A percentile compares a stretch with the other conserved stretches of the same genome.
Conservation (phyloP, 2,888 invertebrate species). For the Drosophila pegasa region DNA sequence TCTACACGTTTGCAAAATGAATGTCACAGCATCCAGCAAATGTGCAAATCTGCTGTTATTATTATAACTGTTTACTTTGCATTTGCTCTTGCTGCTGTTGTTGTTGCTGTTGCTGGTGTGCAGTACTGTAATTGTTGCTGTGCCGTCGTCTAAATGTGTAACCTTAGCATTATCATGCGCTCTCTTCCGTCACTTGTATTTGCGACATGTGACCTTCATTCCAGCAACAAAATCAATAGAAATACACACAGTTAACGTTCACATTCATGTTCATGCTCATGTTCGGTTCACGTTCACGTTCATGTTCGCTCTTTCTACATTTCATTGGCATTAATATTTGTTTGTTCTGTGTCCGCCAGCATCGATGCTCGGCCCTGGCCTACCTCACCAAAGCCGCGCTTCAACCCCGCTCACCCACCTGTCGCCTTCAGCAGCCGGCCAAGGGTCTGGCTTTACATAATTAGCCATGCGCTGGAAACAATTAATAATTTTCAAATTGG, state of each 20-base stretch:
- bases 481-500: slow-evolving; percentile 9
- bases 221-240: slow-evolving; percentile 81
- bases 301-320: slow-evolving; percentile 39
- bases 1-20: slow-evolving; percentile 22
- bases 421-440: slow-evolving; percentile 40
- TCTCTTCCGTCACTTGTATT: slow-evolving; percentile 43
- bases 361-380: slow-evolving; percentile 46
- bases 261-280: slow-evolving; percentile 47
- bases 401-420: slow-evolving; percentile 37
- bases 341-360: slow-evolving; percentile 16
- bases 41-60: slow-evolving; percentile 22
- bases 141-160: slow-evolving; percentile 36
- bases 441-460: slow-evolving; percentile 37
- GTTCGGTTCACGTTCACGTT: slow-evolving; percentile 54
- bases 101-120: slow-evolving; percentile 16
- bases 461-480: slow-evolving; percentile 8
- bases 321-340: slow-evolving; percentile 44
- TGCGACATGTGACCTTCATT: slow-evolving; percentile 81
- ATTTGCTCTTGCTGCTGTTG: slow-evolving; percentile 11
- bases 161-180: slow-evolving; percentile 59
- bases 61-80: slow-evolving; percentile 38
- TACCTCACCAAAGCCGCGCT: slow-evolving; percentile 44
- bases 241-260: slow-evolving; percentile 62
- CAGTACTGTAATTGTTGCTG: slow-evolving; percentile 6
- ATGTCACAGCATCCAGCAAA: slow-evolving; percentile 45